phyloP scores from a whole-genome alignment of 1,140 invertebrate genomes.

The Sitobion miscanthi region DNA sequence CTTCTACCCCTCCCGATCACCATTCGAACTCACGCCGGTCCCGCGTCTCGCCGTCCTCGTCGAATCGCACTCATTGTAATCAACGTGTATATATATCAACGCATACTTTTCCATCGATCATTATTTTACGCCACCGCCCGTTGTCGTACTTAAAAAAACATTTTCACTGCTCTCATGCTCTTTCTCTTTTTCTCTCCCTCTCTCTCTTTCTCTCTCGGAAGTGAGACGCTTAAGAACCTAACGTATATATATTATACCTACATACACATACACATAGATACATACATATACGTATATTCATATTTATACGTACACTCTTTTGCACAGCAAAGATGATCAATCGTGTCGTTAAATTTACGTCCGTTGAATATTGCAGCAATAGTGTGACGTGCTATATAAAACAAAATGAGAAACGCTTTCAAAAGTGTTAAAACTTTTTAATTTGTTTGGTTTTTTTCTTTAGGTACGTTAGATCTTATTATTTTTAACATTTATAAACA shows the following conservation, averaged over 20 bases:
- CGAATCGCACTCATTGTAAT: slow-evolving; percentile 51
- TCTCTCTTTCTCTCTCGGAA: neutral
- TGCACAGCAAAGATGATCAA: neutral
- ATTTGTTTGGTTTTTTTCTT: neutral
- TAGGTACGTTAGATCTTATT: neutral
- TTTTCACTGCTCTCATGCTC: neutral
- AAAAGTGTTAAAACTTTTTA: slow-evolving; percentile 27
- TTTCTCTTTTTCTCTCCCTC: neutral
- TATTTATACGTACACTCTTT: neutral
- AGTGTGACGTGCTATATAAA: neutral
- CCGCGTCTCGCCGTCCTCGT: neutral
- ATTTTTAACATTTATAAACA: neutral
- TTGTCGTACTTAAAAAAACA: slow-evolving; percentile 38
- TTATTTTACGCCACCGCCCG: slow-evolving; percentile 25
- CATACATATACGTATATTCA: neutral
- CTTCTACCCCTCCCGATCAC: neutral
- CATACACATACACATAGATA: neutral
- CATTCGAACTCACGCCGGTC: neutral
- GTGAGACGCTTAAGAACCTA: neutral
- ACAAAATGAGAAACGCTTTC: slow-evolving; percentile 17
- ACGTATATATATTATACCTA: neutral
- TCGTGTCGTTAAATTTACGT: slow-evolving; percentile 7
- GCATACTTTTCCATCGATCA: slow-evolving; percentile 43
- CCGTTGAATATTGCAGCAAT: neutral
- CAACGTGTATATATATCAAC: slow-evolving; percentile 34